Conservation (phyloP, 1,140 invertebrate genomes). For the Drosophila tsacasi region DNA sequence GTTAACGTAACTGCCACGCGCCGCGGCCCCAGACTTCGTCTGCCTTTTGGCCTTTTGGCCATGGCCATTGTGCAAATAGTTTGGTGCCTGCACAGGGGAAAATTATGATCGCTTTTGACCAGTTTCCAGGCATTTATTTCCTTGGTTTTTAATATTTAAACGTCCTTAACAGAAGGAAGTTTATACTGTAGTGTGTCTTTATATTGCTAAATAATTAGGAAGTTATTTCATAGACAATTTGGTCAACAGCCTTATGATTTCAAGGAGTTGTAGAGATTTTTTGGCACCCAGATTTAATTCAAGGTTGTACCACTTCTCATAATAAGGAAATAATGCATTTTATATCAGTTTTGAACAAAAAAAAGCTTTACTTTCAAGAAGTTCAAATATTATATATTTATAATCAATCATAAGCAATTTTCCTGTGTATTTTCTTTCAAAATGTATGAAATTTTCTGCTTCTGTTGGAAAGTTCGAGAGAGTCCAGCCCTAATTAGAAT, state of each 20-base stretch:
- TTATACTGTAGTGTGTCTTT: background rate
- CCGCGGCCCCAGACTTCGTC: constrained; percentile 17
- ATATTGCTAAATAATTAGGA: constrained; percentile 3
- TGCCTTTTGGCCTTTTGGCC: constrained; percentile 28
- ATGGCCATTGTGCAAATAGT: constrained; percentile 51
- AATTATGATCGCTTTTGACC: constrained; percentile 9
- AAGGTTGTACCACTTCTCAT: background rate
- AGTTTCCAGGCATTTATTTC: background rate
- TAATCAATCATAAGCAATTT: constrained; percentile 38
- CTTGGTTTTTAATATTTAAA: background rate
- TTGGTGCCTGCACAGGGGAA: constrained; percentile 29
- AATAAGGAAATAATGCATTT: background rate
- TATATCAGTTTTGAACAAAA: no score
- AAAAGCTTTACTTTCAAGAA: no score
- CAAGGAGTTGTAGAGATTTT: background rate
- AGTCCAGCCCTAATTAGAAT: constrained; percentile 66
- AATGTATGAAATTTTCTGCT: constrained; percentile 57
- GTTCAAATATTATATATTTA: no score
- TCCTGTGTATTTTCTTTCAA: constrained; percentile 30
- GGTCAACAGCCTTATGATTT: background rate
- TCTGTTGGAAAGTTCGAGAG: constrained; percentile 42
- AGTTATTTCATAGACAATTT: background rate
- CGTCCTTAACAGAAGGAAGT: background rate
- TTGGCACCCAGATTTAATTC: background rate
- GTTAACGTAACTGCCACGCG: constrained; percentile 51